phyloP scores from a whole-genome alignment of 2,797 vertebrate species.

The Falco concolor region DNA sequence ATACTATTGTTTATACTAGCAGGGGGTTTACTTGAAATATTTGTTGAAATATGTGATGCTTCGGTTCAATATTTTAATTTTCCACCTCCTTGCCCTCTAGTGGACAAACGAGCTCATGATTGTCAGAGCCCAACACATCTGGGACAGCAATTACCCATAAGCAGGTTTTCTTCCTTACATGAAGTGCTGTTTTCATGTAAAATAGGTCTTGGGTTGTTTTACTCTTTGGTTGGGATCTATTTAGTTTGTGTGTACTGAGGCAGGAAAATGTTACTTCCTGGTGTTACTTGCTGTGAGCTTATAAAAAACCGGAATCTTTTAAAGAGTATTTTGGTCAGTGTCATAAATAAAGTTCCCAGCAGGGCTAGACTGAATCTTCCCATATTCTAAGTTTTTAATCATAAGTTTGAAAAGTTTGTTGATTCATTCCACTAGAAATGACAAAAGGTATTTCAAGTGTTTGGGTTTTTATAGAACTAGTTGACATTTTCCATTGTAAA shows the following conservation, averaged over 20 bases:
- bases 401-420: neutral
- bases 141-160: neutral
- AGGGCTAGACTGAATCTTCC: neutral
- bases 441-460: neutral
- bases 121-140: neutral
- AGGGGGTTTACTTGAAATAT: neutral
- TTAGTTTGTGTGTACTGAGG: neutral
- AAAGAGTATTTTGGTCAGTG: neutral
- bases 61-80: neutral
- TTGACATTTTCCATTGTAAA: neutral
- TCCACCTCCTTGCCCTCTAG: slow-evolving; percentile 18
- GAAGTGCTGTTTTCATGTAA: neutral
- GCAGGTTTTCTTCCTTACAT: neutral
- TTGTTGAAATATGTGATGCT: neutral
- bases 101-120: neutral
- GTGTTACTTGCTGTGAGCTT: neutral
- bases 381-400: neutral
- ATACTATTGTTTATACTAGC: neutral
- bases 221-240: neutral
- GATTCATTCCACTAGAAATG: neutral
- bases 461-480: neutral
- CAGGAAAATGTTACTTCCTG: neutral
- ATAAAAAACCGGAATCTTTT: neutral
- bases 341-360: neutral
- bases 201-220: neutral